Base-by-base conservation (phyloP, 2,888 invertebrate genomes). In the Tetramorium bicarinatum region DNA sequence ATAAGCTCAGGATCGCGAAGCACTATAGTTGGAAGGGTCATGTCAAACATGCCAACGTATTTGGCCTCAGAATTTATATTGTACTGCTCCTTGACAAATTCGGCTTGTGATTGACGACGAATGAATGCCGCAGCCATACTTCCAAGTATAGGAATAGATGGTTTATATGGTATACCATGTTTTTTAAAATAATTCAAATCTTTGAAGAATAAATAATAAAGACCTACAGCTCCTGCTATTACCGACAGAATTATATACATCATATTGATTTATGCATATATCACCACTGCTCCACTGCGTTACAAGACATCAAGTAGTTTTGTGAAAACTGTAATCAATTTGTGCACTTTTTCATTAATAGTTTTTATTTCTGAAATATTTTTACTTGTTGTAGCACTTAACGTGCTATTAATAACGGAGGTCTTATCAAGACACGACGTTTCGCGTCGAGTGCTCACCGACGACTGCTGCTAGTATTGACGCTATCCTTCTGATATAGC, bases 21-120 rank as follows among this genome's bases (percentile, higher is more conserved):
- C 49, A 92, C 11, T 2, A 92, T 59, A 0, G 85, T 54, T 2
- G 93, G 93, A 18, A 56, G 69, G 13, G 6, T 76, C 54, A 92
- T 90, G 9, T 92, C 92, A 72, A 88, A 93, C 25, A 90, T 85
- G 11, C 93, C 93, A 2, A 91, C 56, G 80, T 91, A 87, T 21
- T 87, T 90, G 0, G 91, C 91, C 1, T 90, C 84, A 3, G 86
- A 87, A 81, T 84, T 49, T 3, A 66, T 1, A 25, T 88, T 59
- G 83, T 90, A 92, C 0, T 83, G 7, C 1, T 80, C 41, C 0
- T 85, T 38, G 3, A 87, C 2, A 0, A 85, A 0, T 0, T 87
- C 83, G 6, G 64, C 38, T 7, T 90, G 3, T 0, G 88, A 52
- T 2, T 67, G 34, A 8, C 52, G 71, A 11, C 84, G 54, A 0